phyloP scores from a whole-genome alignment of 2,888 invertebrate species.

The Cabera pusaria region DNA sequence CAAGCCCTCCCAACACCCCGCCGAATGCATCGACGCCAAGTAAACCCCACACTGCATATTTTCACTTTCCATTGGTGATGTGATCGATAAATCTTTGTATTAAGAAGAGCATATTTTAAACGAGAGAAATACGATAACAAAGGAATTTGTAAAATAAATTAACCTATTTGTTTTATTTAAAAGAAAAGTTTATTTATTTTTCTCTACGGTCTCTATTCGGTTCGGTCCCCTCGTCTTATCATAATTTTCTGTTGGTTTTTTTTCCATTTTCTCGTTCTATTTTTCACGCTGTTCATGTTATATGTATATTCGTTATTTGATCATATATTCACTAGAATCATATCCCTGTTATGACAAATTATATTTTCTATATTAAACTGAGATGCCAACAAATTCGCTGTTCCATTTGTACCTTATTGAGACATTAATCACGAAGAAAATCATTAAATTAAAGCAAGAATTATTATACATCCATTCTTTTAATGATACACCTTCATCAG shows the following conservation, averaged over 20 bases:
- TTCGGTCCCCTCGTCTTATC: conserved; percentile 51
- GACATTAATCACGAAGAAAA: conserved; percentile 61
- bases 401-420: conserved; percentile 77
- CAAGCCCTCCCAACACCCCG: conserved; percentile 61
- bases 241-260: conserved; percentile 56
- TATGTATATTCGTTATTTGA: conserved; percentile 67
- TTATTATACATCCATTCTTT: conserved; percentile 57
- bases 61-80: conserved; percentile 67
- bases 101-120: conserved; percentile 80
- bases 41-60: conserved; percentile 39
- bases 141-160: conserved; percentile 83
- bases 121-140: conserved; percentile 83
- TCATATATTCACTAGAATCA: conserved; percentile 65
- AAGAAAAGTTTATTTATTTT: conserved; percentile 55
- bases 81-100: conserved; percentile 82
- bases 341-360: conserved; percentile 72
- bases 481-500: conserved; percentile 50
- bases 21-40: conserved; percentile 81
- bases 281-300: conserved; percentile 46
- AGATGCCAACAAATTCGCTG: conserved; percentile 69
- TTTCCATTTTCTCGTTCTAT: conserved; percentile 38
- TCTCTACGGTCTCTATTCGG: conserved; percentile 35
- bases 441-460: conserved; percentile 66
- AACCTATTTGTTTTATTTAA: conserved; percentile 82
- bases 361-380: conserved; percentile 77